Base-by-base conservation (phyloP, 2,888 invertebrate species). In the Hipparchia semele region DNA sequence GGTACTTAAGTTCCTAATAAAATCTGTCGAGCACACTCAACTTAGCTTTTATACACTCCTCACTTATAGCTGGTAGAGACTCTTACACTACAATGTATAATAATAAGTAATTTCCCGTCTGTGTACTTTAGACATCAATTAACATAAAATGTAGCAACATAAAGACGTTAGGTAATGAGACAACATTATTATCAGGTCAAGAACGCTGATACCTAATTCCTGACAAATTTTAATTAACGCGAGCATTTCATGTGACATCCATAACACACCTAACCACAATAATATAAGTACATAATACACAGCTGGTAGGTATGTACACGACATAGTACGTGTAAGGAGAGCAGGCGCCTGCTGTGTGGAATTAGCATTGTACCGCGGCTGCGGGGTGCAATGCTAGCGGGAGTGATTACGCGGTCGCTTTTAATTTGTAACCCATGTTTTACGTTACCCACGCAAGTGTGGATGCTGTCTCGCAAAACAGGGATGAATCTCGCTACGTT, bases 401-500 rank as follows among this genome's bases (percentile, higher is more conserved):
- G 78, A 78, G 86, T 84, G 83, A 89, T 90, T 88, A 89, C 80
- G 90, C 85, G 89, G 90, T 86, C 84, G 84, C 84, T 89, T 90
- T 91, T 92, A 92, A 93, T 93, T 92, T 92, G 90, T 86, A 87
- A 83, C 84, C 82, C 90, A 88, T 92, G 76, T 78, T 77, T 74
- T 76, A 75, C 70, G 70, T 73, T 74, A 64, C 73, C 61, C 53
- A 56, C 33, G 62, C 13, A 12, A 65, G 60, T 23, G 62, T 71
- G 39, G 8, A 39, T 65, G 65, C 54, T 68, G 10, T 67, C 13
- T 58, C 65, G 23, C 46, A 46, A 60, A 53, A 67, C 60, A 61
- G 49, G 53, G 46, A 4, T 39, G 45, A 10, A 33, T 10, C 23
- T 2, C 65, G 51, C 65, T 56, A 61, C 49, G 49, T 49, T 64